These are phyloP conservation scores for Colletes latitarsis DNA, from an alignment of 1,140 invertebrate genomes.

Conservation along the genomic window DNA sequence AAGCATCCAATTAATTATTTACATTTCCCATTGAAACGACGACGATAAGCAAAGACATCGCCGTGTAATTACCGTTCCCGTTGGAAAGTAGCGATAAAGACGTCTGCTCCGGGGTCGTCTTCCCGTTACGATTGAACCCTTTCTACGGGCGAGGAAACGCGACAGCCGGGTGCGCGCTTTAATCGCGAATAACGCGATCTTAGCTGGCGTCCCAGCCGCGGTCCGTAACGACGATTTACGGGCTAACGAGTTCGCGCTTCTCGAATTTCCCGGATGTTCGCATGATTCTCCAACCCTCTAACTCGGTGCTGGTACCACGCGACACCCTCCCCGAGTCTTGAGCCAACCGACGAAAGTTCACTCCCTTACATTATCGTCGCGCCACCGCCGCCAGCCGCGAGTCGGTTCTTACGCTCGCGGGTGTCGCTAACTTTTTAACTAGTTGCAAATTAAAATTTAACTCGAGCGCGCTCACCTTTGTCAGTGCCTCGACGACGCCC, in stretches of 20 bases:
- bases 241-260: conserved; percentile 46
- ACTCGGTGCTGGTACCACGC: not conserved
- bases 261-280: conserved; percentile 52
- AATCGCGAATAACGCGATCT: conserved; percentile 28
- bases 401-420: conserved; percentile 33
- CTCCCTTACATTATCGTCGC: conserved; percentile 60
- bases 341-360: conserved; percentile 51
- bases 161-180: conserved; percentile 29
- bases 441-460: conserved; percentile 74
- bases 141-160: not conserved
- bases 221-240: conserved; percentile 40
- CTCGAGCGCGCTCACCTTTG: conserved; percentile 48
- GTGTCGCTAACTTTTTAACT: conserved; percentile 70
- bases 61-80: conserved; percentile 33
- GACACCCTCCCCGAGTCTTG: conserved; percentile 2
- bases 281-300: conserved; percentile 13
- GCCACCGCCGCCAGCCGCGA: conserved; percentile 12
- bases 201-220: conserved; percentile 10
- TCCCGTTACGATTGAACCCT: no score
- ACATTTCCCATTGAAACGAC: conserved; percentile 7
- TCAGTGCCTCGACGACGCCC: not conserved
- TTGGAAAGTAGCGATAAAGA: conserved; percentile 23
- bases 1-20: conserved; percentile 28
- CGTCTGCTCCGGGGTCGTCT: no score
- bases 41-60: conserved; percentile 15